phyloP scores from a whole-genome alignment of 1,140 invertebrate genomes.

The Drosophila fuyamai region DNA sequence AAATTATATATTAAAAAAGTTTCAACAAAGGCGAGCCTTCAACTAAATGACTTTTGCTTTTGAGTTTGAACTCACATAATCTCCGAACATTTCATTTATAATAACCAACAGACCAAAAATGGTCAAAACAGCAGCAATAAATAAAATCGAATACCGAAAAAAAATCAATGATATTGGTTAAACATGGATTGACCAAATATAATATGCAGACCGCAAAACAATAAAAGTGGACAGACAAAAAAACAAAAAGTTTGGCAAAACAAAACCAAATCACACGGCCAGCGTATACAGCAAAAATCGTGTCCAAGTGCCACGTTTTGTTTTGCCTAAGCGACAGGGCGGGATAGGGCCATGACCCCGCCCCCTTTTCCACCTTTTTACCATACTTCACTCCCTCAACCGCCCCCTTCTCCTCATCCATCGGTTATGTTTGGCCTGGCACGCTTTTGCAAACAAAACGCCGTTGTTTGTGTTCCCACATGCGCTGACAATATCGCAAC shows the following conservation, averaged over 20 bases:
- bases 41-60: constrained; percentile 52
- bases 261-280: constrained; percentile 9
- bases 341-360: constrained; percentile 64
- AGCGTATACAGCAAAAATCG: constrained; percentile 50
- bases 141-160: constrained; percentile 65
- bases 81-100: constrained; percentile 57
- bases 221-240: constrained; percentile 65
- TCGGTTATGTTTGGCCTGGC: constrained; percentile 38
- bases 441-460: constrained; percentile 68
- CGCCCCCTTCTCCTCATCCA: background rate
- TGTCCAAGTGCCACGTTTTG: constrained; percentile 75
- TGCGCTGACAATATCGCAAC: constrained; percentile 76
- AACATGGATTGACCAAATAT: constrained; percentile 78
- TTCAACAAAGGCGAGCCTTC: constrained; percentile 35
- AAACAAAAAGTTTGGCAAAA: constrained; percentile 26
- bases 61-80: constrained; percentile 72
- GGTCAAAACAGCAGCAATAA: constrained; percentile 63
- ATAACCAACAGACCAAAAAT: constrained; percentile 57
- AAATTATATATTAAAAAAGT: constrained; percentile 56
- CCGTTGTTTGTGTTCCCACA: constrained; percentile 62
- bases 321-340: constrained; percentile 65
- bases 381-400: background rate
- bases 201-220: constrained; percentile 77
- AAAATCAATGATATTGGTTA: constrained; percentile 68
- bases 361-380: constrained; percentile 11